A percentile compares a stretch with the other conserved stretches of the same genome.
Evolutionary conservation across 23 tunicate species (phyloP).

Genomic region (Phallusia fumigata): DNA sequence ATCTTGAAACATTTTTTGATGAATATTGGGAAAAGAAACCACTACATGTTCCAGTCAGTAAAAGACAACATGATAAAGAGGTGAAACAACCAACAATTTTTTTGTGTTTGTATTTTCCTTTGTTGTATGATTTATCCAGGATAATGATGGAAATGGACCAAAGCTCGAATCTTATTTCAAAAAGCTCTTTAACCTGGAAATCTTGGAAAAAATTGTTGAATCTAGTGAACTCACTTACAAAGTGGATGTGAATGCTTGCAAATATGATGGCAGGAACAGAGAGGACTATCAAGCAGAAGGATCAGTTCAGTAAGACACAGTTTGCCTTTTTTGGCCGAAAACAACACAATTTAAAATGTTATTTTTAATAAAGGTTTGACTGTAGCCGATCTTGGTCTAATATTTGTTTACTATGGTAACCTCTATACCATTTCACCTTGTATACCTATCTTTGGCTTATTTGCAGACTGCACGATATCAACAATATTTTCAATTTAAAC

Average conservation of each 20-base stretch:
- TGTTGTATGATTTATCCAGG: not conserved
- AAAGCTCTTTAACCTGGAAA: conserved; percentile 27
- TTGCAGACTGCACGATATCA: conserved; percentile 26
- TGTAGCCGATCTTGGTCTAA: not conserved
- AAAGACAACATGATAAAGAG: not conserved
- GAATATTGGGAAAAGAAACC: conserved; percentile 54
- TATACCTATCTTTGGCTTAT: no score
- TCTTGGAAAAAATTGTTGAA: conserved; percentile 38
- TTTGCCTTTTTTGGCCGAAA: not conserved
- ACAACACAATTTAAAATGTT: not conserved
- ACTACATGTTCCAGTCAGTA: conserved; percentile 17
- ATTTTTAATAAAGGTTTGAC: not conserved
- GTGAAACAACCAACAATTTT: not conserved
- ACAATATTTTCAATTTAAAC: conserved; percentile 18
- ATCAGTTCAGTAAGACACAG: conserved; percentile 23
- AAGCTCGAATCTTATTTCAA: conserved; percentile 17
- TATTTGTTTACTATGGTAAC: no score
- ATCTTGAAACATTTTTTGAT: conserved; percentile 23
- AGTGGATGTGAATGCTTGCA: conserved; percentile 35
- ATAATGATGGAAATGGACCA: not conserved
- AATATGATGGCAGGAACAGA: conserved; percentile 22
- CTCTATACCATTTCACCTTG: no score
- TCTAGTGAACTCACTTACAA: conserved; percentile 8
- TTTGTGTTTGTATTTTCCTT: not conserved
- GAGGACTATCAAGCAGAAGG: conserved; percentile 31